Conservation (phyloP, 2,113 vertebrate species). For the Cathartes aura region DNA sequence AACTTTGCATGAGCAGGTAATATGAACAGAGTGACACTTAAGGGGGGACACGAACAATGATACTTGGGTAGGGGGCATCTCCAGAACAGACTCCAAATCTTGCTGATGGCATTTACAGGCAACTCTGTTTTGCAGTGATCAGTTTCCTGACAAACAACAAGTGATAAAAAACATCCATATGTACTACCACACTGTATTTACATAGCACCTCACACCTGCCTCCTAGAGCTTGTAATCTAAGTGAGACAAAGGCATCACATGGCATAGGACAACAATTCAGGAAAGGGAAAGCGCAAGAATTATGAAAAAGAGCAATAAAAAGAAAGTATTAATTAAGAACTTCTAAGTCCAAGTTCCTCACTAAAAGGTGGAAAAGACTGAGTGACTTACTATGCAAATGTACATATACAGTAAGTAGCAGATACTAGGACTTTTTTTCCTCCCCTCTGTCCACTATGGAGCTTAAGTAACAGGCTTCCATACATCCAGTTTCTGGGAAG, state of each 20-base stretch:
- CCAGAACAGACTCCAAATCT: neutral
- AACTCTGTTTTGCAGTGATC: neutral
- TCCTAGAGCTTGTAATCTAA: neutral
- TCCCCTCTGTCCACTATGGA: neutral
- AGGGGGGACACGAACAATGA: too few species aligned
- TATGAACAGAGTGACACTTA: neutral
- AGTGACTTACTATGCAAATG: neutral
- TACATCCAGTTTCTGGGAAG: neutral
- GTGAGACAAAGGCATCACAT: neutral
- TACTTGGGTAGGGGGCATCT: neutral
- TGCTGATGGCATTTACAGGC: neutral
- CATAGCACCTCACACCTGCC: neutral
- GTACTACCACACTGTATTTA: neutral
- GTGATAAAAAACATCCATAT: neutral
- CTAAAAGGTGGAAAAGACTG: neutral
- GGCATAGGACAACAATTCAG: neutral
- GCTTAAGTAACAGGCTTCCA: neutral
- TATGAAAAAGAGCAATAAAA: neutral
- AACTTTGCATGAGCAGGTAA: neutral
- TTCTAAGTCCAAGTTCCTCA: neutral
- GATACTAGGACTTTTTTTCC: fast-evolving
- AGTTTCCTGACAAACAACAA: neutral
- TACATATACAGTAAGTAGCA: neutral
- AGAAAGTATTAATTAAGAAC: neutral
- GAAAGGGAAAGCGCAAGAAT: neutral